Base-by-base conservation (phyloP, 2,113 vertebrate genomes). In the Varanus komodoensis region DNA sequence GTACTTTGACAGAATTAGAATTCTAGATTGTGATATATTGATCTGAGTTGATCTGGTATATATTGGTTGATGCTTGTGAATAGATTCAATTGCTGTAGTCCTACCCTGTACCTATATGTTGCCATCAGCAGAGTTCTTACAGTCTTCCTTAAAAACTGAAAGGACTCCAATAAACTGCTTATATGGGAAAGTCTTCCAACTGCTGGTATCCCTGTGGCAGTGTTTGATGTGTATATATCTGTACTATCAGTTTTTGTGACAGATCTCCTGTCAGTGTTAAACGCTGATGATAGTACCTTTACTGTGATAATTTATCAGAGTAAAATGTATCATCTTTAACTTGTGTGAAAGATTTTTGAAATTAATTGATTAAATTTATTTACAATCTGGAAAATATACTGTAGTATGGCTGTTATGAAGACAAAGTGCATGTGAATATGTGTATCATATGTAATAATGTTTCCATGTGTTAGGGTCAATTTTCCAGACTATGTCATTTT, bases 191-290 rank as follows among this genome's bases (percentile, higher is more conserved):
- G 3, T 27, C 38, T 44, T 86, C 38, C 34, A 81, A 3, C 44
- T 82, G 3, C 5, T 64, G 21, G 3, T 67, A 23, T 83, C 54
- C 34, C 8, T 38, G n/a, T 19, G n/a, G n/a, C 54, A 25, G 61
- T 38, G 21, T 64, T 38, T 44, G 91, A 89, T 93, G 57, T 61
- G 32, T 87, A 9, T 50, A 21, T 90, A 83, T 91, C 34, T 91
- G 8, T 1, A 4, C 0, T 7, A 69, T 0, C 38, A 19, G 3
- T 27, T n/a, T 8, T 32, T 89, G 32, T 74, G 90, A 6, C 89
- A 27, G n/a, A 73, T 74, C 21, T 14, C 88, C 7, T 2, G 50
- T 57, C 29, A 90, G 82, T 79, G 87, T 9, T 32, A 5, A 84
- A 17, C 38, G 44, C 54, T 57, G 67, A 74, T 89, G 27, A 71